These are phyloP conservation scores for Tauraco erythrolophus DNA, from an alignment of 2,113 vertebrate genomes.

Conservation along the genomic window DNA sequence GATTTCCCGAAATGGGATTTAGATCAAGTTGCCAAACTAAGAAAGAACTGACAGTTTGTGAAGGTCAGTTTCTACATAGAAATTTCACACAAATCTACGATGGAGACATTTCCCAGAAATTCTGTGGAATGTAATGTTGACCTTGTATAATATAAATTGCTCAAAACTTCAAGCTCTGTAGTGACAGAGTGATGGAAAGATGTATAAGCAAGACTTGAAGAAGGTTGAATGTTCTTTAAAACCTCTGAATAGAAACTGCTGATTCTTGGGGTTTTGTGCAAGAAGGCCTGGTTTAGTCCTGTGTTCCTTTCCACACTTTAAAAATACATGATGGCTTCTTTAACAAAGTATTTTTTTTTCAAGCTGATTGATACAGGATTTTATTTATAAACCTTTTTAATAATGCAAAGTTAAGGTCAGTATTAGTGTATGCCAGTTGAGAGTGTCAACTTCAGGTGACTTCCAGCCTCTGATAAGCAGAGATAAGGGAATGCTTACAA, in stretches of 20 bases:
- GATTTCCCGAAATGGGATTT: neutral
- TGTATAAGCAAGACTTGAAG: neutral
- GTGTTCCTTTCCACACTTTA: neutral
- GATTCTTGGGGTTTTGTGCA: neutral
- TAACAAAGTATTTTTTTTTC: neutral
- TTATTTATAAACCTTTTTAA: neutral
- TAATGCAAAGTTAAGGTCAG: neutral
- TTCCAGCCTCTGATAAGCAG: neutral
- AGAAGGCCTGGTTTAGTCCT: neutral
- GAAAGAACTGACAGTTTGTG: neutral
- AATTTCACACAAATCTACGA: neutral
- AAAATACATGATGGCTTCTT: neutral
- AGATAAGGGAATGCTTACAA: neutral
- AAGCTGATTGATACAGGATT: neutral
- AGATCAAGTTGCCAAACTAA: neutral
- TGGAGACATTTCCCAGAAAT: conserved; percentile 36
- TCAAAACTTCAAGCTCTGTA: neutral
- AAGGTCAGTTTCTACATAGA: neutral
- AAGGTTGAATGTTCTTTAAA: neutral
- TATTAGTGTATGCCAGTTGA: neutral
- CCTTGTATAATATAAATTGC: neutral
- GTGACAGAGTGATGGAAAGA: neutral
- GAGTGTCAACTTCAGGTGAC: neutral
- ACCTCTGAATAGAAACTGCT: neutral
- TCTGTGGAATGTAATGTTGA: conserved; percentile 11